Conservation (phyloP, 2,113 vertebrate genomes). For the Bucco capensis region DNA sequence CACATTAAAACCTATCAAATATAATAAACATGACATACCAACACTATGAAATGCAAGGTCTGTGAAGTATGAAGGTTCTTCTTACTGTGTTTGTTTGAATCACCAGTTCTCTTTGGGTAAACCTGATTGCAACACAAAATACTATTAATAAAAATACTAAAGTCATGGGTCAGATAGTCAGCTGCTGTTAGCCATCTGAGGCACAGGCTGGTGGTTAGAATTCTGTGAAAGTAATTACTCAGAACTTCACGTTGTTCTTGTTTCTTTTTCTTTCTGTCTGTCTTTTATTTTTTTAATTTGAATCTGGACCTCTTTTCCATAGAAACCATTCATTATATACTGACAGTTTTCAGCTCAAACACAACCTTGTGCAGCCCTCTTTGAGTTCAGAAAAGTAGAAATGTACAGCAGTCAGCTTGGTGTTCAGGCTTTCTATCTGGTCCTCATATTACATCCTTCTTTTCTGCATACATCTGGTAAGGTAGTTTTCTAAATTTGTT, state of each 20-base stretch:
- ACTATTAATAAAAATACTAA: not conserved
- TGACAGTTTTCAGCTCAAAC: not conserved
- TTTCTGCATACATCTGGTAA: slow-evolving; percentile 18
- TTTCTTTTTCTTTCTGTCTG: not conserved
- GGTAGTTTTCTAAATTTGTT: slow-evolving; percentile 44
- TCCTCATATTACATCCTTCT: not conserved
- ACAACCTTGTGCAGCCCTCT: not conserved
- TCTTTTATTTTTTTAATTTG: not conserved
- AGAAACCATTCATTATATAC: not conserved
- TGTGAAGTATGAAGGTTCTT: not conserved
- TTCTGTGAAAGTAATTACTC: not conserved
- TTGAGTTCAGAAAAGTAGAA: not conserved
- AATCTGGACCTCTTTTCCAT: not conserved
- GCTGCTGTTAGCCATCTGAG: not conserved
- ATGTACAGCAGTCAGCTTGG: not conserved
- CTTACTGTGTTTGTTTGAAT: not conserved
- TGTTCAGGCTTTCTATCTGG: not conserved
- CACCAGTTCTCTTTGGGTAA: not conserved
- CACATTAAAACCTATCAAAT: not conserved
- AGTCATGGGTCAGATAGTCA: not conserved
- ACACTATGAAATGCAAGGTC: not conserved
- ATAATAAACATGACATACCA: not conserved
- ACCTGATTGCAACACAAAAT: not conserved
- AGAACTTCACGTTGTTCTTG: not conserved
- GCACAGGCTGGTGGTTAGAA: not conserved